phyloP scores from a whole-genome alignment of 2,888 invertebrate genomes.

The Ametastegia equiseti region DNA sequence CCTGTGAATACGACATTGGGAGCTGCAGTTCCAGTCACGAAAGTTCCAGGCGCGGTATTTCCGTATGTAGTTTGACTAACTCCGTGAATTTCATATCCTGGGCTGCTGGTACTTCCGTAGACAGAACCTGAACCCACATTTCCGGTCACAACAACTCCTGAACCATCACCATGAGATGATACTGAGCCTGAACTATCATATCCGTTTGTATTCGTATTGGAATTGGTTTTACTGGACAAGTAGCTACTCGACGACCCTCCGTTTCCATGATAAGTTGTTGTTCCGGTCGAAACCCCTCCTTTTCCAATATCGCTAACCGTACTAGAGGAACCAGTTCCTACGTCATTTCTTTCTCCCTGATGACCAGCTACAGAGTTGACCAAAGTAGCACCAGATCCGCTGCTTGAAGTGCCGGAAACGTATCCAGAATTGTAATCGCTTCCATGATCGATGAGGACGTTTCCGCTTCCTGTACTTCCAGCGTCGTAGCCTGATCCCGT shows the following conservation, averaged over 20 bases:
- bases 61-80: conserved; percentile 61
- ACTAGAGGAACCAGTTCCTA: conserved; percentile 8
- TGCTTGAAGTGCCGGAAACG: neutral
- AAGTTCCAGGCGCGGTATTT: conserved; percentile 51
- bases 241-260: conserved; percentile 44
- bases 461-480: conserved; percentile 22
- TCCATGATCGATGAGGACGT: neutral
- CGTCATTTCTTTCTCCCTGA: neutral
- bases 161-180: conserved; percentile 57
- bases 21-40: conserved; percentile 50
- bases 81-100: conserved; percentile 59
- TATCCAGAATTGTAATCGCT: neutral
- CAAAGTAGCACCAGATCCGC: neutral
- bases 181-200: conserved; percentile 59
- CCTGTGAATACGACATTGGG: neutral
- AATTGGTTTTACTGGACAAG: conserved; percentile 25
- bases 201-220: conserved; percentile 51
- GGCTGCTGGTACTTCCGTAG: conserved; percentile 53
- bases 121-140: conserved; percentile 56
- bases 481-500: conserved; percentile 22
- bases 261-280: conserved; percentile 46
- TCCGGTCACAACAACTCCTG: conserved; percentile 57
- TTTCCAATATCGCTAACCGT: conserved; percentile 1
- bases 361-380: neutral
- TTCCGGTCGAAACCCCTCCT: conserved; percentile 36